Percentiles rank a stretch among this genome's conserved stretches.
phyloP scores from a whole-genome alignment of 1,140 invertebrate species.

The Danaus melanippus region DNA sequence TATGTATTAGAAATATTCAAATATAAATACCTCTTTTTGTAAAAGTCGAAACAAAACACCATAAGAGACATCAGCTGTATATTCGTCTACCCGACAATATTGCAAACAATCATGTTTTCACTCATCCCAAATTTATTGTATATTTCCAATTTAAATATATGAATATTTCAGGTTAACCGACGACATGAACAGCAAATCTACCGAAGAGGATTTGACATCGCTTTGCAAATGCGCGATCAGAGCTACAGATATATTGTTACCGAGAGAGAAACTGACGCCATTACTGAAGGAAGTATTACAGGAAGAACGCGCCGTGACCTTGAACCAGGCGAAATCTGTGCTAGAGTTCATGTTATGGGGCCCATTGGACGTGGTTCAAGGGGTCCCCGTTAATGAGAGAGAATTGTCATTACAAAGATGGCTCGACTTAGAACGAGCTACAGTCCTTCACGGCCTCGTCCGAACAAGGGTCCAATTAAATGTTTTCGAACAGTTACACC shows the following conservation, averaged over 20 bases:
- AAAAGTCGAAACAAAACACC: too few relatives aligned
- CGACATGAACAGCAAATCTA: slow-evolving; percentile 70
- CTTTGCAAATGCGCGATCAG: slow-evolving; percentile 84
- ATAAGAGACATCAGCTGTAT: too few relatives aligned
- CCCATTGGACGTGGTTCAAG: slow-evolving; percentile 81
- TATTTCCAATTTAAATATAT: neutral
- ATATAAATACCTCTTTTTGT: too few relatives aligned
- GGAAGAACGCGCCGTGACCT: slow-evolving; percentile 80
- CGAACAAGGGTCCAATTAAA: slow-evolving; percentile 81
- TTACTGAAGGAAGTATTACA: slow-evolving; percentile 79
- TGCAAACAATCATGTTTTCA: too few relatives aligned
- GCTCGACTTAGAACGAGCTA: slow-evolving; percentile 87
- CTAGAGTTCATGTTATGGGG: slow-evolving; percentile 90
- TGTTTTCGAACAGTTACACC: slow-evolving; percentile 83
- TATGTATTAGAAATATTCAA: neutral
- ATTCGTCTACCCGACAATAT: too few relatives aligned
- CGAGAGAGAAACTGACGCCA: slow-evolving; percentile 76
- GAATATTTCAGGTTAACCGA: slow-evolving; percentile 71
- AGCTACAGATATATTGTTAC: slow-evolving; percentile 77
- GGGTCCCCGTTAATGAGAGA: slow-evolving; percentile 76
- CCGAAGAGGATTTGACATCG: slow-evolving; percentile 78
- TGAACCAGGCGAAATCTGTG: slow-evolving; percentile 82
- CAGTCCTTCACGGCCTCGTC: slow-evolving; percentile 83
- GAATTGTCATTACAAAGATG: slow-evolving; percentile 83
- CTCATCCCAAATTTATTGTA: too few relatives aligned